These are phyloP conservation scores for Reinhardtius hippoglossoides DNA, from an alignment of 2,113 vertebrate species.

Conservation along the genomic window DNA sequence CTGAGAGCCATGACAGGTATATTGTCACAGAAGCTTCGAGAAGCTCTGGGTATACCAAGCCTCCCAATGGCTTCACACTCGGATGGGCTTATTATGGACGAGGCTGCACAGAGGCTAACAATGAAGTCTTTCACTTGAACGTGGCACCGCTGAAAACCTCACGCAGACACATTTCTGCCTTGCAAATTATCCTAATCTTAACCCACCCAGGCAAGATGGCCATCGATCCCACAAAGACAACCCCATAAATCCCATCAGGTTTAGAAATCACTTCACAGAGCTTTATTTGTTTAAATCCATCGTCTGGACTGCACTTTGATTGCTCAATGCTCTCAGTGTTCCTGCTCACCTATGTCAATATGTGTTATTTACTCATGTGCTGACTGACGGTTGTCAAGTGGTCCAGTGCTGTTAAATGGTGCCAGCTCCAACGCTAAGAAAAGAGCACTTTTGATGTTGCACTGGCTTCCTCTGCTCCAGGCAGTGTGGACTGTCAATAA, in stretches of 20 bases:
- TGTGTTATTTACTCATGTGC: constrained; percentile 15
- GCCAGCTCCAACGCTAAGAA: background rate
- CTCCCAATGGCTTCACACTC: constrained; percentile 46
- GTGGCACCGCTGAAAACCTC: constrained; percentile 6
- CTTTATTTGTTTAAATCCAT: constrained; percentile 9
- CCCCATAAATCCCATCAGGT: constrained; percentile 1
- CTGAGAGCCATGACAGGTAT: constrained; percentile 64
- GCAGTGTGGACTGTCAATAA: constrained; percentile 43
- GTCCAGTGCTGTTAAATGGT: constrained; percentile 17
- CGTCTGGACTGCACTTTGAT: background rate
- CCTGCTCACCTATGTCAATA: constrained; percentile 16
- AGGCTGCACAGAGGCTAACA: constrained; percentile 33
- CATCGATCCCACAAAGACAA: constrained; percentile 19
- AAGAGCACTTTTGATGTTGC: constrained; percentile 41
- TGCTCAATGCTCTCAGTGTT: constrained; percentile 10
- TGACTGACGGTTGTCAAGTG: background rate
- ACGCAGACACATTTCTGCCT: constrained; percentile 29
- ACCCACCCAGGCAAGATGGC: constrained; percentile 5
- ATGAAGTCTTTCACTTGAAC: constrained; percentile 39
- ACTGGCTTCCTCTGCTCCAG: constrained; percentile 22
- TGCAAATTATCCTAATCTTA: constrained; percentile 5
- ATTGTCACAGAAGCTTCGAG: constrained; percentile 37
- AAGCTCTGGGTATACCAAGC: constrained; percentile 13
- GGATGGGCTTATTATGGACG: constrained; percentile 37
- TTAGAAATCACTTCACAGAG: constrained; percentile 16